Percentiles rank a stretch among this genome's conserved stretches.
Conservation (phyloP, 2,113 vertebrate genomes). For the Leptocoma aspasia region DNA sequence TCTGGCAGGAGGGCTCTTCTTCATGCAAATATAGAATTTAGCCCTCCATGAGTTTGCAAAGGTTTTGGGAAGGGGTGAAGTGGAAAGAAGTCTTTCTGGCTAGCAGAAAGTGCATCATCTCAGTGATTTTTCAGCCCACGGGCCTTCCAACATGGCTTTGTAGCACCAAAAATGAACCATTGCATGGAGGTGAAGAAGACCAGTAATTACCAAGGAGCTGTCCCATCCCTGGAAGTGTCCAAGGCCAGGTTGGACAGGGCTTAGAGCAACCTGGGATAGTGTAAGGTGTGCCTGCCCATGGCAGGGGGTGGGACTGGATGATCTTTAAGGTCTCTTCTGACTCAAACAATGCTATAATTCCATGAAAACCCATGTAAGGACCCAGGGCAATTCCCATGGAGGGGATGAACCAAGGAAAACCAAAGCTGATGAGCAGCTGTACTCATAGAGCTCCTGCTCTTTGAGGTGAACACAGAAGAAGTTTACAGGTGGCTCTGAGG, state of each 20-base stretch:
- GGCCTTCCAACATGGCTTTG: not conserved
- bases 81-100: not conserved
- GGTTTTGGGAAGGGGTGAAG: not conserved
- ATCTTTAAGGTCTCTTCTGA: not conserved
- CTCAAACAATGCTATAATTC: not conserved
- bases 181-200: not conserved
- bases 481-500: not conserved
- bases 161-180: not conserved
- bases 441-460: not conserved
- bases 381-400: not conserved
- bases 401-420: not conserved
- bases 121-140: not conserved
- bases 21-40: not conserved
- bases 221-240: not conserved
- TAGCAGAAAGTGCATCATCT: accelerated
- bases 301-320: too few species aligned
- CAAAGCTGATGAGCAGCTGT: not conserved
- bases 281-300: accelerated
- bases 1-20: not conserved
- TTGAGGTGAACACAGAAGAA: not conserved
- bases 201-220: not conserved
- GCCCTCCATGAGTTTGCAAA: accelerated
- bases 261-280: not conserved
- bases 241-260: accelerated
- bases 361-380: not conserved